phyloP scores from a whole-genome alignment of 2,113 vertebrate species.

The Chlorocebus sabaeus region DNA sequence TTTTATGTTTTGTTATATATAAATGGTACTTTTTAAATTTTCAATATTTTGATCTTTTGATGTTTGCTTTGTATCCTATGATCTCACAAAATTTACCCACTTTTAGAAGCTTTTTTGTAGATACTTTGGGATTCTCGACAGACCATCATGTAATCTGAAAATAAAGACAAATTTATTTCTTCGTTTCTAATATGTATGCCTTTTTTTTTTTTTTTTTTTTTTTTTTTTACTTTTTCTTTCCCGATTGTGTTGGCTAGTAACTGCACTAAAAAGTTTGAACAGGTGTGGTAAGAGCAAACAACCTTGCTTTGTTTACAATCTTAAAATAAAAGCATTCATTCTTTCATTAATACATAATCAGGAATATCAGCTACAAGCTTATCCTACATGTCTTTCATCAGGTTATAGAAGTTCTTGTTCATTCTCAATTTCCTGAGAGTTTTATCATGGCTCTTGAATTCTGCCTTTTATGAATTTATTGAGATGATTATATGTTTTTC shows the following conservation, averaged over 20 bases:
- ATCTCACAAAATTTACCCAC: background rate
- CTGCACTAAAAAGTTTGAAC: background rate
- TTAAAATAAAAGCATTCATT: background rate
- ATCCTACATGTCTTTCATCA: background rate
- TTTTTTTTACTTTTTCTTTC: background rate
- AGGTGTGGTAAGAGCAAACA: background rate
- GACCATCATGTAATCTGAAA: background rate
- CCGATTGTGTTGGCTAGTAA: background rate
- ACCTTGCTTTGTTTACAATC: background rate
- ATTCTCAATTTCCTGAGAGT: background rate
- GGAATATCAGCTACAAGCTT: background rate
- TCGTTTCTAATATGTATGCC: background rate
- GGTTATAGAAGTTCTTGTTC: background rate
- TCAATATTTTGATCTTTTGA: background rate
- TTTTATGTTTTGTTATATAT: background rate
- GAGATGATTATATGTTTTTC: background rate
- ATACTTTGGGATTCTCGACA: background rate
- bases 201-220: accelerated
- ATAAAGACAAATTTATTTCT: background rate
- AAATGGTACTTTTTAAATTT: background rate
- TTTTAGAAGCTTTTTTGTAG: background rate
- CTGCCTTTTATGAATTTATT: background rate
- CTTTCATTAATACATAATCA: background rate
- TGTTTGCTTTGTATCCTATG: background rate
- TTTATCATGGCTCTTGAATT: background rate